Evolutionary conservation across 1,140 invertebrate genomes (phyloP), one percentile per base, ranked within the genome.

Genomic region (Globodera rostochiensis): DNA sequence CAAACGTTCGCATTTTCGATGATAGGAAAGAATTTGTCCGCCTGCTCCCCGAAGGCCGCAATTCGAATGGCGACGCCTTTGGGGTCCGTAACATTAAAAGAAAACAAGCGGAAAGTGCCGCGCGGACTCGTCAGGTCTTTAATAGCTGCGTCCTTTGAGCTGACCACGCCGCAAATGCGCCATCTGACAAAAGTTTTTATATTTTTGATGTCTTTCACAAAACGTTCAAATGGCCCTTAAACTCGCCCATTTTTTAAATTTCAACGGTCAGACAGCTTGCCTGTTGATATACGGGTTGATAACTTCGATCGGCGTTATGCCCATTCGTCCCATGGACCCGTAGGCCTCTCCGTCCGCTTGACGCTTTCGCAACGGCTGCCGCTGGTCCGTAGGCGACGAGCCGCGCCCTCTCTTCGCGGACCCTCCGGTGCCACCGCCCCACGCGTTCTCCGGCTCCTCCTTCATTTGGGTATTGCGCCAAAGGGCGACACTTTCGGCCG

Each of bases 71-170:
- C 70, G 91, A 98, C 96, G 11, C 96, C 96, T 86, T 93, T 94
- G 84, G 97, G 95, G 91, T 99, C 98, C 75, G 95, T 91, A 0
- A 99, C 90, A 90, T 96, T 95, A 91, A 98, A 94, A 84, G 93
- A 95, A 88, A 99, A 99, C 1, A 99, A 91, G 90, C 95, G 95
- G 1, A 96, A 97, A 91, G 96, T 95, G 0, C 96, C 96, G 74
- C 93, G 92, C 0, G 95, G 93, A 91, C 98, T 98, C 69, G 93
- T 95, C 94, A 95, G 98, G 0, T 93, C 94, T 82, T 94, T 92
- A 57, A 98, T 94, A 0, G 91, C 88, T 15, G 77, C 21, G 8
- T 93, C 92, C 90, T 98, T 98, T 82, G 92, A 93, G 13, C 94
- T 94, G 0, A 98, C 94, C 69, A 96, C 92, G 46, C 94, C 97